Evolutionary conservation across 1,140 invertebrate species (phyloP).

Genomic region (Drosophila repleta): DNA sequence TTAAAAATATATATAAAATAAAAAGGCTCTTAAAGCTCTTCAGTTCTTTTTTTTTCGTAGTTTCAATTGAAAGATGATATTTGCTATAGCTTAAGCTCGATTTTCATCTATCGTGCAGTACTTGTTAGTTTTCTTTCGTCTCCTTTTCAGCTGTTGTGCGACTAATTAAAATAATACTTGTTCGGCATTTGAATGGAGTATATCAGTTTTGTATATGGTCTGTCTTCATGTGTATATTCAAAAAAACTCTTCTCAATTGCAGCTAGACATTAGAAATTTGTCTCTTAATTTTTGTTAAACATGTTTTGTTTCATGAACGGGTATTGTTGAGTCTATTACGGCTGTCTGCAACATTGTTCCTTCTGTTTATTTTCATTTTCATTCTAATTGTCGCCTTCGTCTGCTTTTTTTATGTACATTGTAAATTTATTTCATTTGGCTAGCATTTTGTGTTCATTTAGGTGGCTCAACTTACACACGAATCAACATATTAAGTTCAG

Average conservation of each 20-base stretch:
- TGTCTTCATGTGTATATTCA: too few relatives aligned
- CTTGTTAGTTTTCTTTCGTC: constrained; percentile 3
- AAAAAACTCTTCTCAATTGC: too few relatives aligned
- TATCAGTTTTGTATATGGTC: too few relatives aligned
- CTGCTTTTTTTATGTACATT: constrained; percentile 36
- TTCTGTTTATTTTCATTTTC: background rate
- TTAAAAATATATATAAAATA: background rate
- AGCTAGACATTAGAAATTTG: too few relatives aligned
- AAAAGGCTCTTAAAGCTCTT: background rate
- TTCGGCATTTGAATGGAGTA: too few relatives aligned
- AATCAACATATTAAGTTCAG: constrained; percentile 58
- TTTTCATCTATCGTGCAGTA: background rate
- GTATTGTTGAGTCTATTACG: too few relatives aligned
- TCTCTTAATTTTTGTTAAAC: too few relatives aligned
- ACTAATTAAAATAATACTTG: constrained; percentile 57
- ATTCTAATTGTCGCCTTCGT: constrained; percentile 14
- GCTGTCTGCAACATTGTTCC: too few relatives aligned
- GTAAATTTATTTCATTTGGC: constrained; percentile 44
- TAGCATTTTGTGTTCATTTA: constrained; percentile 35
- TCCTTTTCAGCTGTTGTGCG: constrained; percentile 27
- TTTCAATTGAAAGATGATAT: background rate
- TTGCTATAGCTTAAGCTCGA: constrained; percentile 1
- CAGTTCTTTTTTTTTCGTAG: background rate
- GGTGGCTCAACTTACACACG: constrained; percentile 56
- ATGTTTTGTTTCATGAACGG: too few relatives aligned